Evolutionary conservation across 2,113 vertebrate genomes (phyloP).

Genomic region (Ceuthmochares aereus): DNA sequence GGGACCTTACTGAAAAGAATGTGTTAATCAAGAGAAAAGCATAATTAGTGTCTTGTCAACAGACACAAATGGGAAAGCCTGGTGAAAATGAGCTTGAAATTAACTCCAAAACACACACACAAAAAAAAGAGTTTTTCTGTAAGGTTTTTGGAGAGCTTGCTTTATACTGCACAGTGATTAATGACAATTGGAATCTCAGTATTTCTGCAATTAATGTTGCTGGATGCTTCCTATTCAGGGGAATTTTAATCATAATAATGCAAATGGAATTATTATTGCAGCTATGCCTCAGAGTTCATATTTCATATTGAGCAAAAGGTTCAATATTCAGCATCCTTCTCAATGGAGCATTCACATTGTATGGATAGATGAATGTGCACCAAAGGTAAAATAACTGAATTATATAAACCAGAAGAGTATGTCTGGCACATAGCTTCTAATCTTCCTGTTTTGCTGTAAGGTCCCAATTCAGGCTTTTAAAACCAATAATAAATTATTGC

Average conservation of each 20-base stretch:
- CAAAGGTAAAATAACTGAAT: constrained; percentile 39
- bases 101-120: neutral
- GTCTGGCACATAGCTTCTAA: constrained; percentile 37
- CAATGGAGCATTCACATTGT: neutral
- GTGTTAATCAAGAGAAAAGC: constrained; percentile 52
- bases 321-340: constrained; percentile 47
- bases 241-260: constrained; percentile 54
- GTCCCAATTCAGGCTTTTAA: constrained; percentile 64
- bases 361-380: constrained; percentile 25
- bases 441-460: constrained; percentile 52
- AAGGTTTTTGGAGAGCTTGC: neutral
- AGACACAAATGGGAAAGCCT: constrained; percentile 23
- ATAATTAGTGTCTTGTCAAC: constrained; percentile 39
- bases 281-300: constrained; percentile 29
- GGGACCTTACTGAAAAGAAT: constrained; percentile 32
- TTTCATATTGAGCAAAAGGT: constrained; percentile 40
- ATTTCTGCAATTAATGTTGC: constrained; percentile 64
- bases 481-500: constrained; percentile 75
- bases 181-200: constrained; percentile 40
- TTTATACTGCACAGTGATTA: constrained; percentile 30
- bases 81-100: constrained; percentile 30
- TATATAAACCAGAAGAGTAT: constrained; percentile 4
- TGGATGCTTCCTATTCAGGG: constrained; percentile 39
- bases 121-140: neutral
- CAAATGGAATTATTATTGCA: constrained; percentile 58